Conservation (phyloP, 2,797 vertebrate genomes). For the Limosa lapponica region DNA sequence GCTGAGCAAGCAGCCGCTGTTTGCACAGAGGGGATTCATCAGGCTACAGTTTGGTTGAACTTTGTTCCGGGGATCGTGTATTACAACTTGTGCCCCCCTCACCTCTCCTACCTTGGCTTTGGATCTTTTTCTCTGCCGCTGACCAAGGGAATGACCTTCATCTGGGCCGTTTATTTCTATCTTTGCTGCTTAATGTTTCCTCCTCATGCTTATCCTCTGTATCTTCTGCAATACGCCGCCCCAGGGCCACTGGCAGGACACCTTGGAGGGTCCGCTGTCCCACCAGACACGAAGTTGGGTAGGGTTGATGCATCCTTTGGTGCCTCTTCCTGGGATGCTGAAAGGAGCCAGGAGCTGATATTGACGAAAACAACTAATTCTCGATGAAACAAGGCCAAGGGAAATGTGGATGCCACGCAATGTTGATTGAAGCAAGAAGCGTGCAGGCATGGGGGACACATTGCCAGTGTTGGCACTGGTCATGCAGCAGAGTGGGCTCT, state of each 20-base stretch:
- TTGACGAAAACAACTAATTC: neutral
- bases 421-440: accelerated
- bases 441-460: neutral
- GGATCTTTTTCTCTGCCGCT: neutral
- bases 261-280: neutral
- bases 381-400: neutral
- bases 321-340: neutral
- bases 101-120: neutral
- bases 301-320: neutral
- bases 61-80: conserved; percentile 10
- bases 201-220: neutral
- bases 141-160: neutral
- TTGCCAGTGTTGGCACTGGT: accelerated
- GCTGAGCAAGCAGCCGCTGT: conserved; percentile 53
- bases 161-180: neutral
- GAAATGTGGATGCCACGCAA: neutral
- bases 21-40: conserved; percentile 27
- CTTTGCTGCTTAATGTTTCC: neutral
- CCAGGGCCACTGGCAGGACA: neutral
- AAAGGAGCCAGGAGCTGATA: neutral
- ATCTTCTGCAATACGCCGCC: neutral
- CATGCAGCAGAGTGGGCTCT: neutral
- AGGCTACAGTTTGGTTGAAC: neutral
- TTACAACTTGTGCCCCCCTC: neutral
- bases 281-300: neutral